phyloP scores from a whole-genome alignment of 2,113 vertebrate species.

The Mesoclemmys tuberculata region DNA sequence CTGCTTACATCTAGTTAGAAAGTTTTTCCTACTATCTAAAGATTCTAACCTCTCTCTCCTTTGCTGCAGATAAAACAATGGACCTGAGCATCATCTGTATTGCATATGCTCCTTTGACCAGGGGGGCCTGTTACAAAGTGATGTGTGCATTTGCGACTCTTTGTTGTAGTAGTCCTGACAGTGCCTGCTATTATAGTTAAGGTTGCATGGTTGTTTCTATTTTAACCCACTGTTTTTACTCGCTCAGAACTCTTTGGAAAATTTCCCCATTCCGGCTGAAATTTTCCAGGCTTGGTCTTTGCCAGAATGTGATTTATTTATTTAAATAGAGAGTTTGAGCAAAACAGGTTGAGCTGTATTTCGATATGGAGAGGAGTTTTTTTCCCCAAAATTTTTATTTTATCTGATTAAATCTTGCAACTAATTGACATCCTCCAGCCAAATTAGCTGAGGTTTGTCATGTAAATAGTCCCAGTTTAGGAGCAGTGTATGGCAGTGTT shows the following conservation, averaged over 20 bases:
- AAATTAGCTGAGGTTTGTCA: background rate
- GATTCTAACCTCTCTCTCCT: too few relatives aligned
- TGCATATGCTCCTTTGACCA: background rate
- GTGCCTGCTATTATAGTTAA: background rate
- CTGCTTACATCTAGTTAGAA: too few relatives aligned
- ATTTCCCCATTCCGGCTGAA: background rate
- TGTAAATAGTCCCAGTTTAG: background rate
- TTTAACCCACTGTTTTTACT: background rate
- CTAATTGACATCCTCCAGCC: background rate
- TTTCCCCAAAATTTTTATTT: background rate
- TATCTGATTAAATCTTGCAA: background rate
- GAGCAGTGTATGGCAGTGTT: fast-evolving
- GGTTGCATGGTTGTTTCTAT: background rate
- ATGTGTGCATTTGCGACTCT: background rate
- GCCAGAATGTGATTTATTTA: fast-evolving
- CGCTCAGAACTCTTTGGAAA: background rate
- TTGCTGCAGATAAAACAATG: background rate
- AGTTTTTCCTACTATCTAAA: too few relatives aligned
- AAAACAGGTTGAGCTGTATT: background rate
- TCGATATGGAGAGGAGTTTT: fast-evolving
- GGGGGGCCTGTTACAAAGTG: background rate
- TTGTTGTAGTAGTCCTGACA: background rate
- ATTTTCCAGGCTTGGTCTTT: fast-evolving
- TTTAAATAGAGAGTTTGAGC: background rate
- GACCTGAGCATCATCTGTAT: background rate